Conservation (phyloP, 1,140 invertebrate species). For the Drosophila orosa region DNA sequence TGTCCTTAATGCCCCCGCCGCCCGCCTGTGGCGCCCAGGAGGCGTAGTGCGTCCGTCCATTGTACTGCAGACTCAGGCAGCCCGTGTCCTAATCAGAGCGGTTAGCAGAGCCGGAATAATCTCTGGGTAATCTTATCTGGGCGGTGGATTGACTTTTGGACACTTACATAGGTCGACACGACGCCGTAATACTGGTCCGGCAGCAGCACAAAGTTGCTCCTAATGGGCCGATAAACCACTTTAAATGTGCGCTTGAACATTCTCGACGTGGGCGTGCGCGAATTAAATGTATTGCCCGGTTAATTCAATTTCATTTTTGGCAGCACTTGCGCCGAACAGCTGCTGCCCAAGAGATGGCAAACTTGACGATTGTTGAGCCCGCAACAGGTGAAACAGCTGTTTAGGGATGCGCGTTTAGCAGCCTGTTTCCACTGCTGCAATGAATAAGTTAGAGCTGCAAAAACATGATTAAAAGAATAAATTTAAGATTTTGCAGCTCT, state of each 20-base stretch:
- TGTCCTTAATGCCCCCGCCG: slow-evolving; percentile 78
- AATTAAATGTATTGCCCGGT: slow-evolving; percentile 13
- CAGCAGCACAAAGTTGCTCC: slow-evolving; percentile 74
- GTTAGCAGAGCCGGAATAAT: slow-evolving; percentile 32
- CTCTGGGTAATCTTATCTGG: slow-evolving; percentile 69
- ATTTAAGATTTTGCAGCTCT: no score
- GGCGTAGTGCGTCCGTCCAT: slow-evolving; percentile 70
- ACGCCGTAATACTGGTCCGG: slow-evolving; percentile 80
- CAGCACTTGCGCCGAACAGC: slow-evolving; percentile 2
- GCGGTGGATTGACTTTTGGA: slow-evolving; percentile 60
- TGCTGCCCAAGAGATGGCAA: slow-evolving; percentile 12
- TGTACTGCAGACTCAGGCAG: slow-evolving; percentile 76
- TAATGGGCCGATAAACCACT: slow-evolving; percentile 78
- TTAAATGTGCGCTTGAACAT: slow-evolving; percentile 84
- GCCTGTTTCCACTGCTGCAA: slow-evolving; percentile 5
- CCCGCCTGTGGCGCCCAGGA: slow-evolving; percentile 79
- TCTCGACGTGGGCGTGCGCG: slow-evolving; percentile 26
- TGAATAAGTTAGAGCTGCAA: not conserved
- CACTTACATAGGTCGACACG: slow-evolving; percentile 83
- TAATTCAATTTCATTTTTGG: slow-evolving; percentile 45
- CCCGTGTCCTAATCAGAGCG: slow-evolving; percentile 75
- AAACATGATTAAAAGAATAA: no score
- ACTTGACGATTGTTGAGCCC: not conserved
- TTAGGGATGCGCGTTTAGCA: not conserved
- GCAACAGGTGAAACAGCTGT: slow-evolving; percentile 29